Conservation (phyloP, 2,888 invertebrate species). For the Fragum sueziense region DNA sequence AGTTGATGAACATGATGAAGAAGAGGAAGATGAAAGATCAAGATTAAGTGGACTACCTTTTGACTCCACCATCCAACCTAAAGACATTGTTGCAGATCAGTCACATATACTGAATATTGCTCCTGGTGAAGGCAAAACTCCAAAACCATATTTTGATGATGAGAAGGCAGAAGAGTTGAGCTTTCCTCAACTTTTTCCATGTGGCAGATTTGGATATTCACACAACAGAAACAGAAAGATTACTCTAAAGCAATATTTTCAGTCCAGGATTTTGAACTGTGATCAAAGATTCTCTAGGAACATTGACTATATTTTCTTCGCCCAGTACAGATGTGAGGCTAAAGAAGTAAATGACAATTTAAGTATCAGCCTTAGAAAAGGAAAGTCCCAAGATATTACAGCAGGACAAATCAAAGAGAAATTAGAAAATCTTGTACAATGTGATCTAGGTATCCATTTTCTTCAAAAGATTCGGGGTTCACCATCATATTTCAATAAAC, state of each 20-base stretch:
- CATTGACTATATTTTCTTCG: slow-evolving; percentile 59
- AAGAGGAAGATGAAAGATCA: slow-evolving; percentile 29
- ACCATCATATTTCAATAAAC: slow-evolving; percentile 62
- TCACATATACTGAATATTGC: slow-evolving; percentile 27
- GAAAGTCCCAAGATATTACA: slow-evolving; percentile 33
- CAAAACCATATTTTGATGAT: slow-evolving; percentile 16
- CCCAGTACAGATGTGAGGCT: slow-evolving; percentile 50
- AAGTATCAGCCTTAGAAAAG: slow-evolving; percentile 32
- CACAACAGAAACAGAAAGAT: slow-evolving; percentile 15
- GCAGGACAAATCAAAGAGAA: slow-evolving; percentile 43
- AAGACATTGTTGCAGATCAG: slow-evolving; percentile 33
- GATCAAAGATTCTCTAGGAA: slow-evolving; percentile 51
- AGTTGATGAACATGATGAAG: neutral
- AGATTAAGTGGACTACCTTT: slow-evolving; percentile 40
- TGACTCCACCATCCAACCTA: slow-evolving; percentile 42
- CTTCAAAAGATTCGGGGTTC: slow-evolving; percentile 56
- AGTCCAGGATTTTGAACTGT: slow-evolving; percentile 34
- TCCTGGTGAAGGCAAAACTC: slow-evolving; percentile 50
- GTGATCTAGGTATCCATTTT: slow-evolving; percentile 54
- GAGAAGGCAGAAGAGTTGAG: slow-evolving; percentile 36
- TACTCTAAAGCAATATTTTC: slow-evolving; percentile 47
- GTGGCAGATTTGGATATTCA: slow-evolving; percentile 39
- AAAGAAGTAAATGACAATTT: slow-evolving; percentile 49
- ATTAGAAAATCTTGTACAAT: slow-evolving; percentile 27
- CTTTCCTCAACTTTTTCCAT: slow-evolving; percentile 48